phyloP scores from a whole-genome alignment of 2,113 vertebrate genomes.

The Hylia prasina region DNA sequence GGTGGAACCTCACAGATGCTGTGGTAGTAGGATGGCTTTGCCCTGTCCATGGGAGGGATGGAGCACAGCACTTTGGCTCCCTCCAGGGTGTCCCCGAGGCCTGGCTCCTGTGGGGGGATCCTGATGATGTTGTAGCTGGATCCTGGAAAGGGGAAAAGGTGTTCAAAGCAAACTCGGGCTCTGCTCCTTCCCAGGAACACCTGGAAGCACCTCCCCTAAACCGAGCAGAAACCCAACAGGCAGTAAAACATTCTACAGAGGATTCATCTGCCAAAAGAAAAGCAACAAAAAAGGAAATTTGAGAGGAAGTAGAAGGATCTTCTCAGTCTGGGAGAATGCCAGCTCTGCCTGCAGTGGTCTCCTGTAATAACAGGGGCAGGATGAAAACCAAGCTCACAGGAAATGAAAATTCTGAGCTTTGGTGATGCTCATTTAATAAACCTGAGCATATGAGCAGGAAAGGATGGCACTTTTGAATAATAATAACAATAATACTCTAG shows the following conservation, averaged over 20 bases:
- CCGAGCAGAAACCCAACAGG: not conserved
- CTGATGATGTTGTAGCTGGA: constrained; percentile 86
- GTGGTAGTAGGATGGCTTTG: constrained; percentile 90
- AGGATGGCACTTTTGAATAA: not conserved
- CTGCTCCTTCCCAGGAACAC: not conserved
- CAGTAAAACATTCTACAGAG: not conserved
- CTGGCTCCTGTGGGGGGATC: constrained; percentile 76
- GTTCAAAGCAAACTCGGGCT: not conserved
- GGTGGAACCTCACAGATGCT: constrained; percentile 82
- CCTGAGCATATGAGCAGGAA: not conserved
- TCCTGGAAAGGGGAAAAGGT: constrained; percentile 66
- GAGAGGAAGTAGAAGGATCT: not conserved
- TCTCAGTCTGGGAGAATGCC: not conserved
- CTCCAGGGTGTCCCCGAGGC: constrained; percentile 71
- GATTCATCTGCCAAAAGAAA: not conserved
- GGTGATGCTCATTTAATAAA: not conserved
- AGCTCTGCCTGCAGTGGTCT: not conserved
- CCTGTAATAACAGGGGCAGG: not conserved
- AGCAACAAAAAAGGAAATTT: not conserved
- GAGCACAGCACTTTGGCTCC: constrained; percentile 83
- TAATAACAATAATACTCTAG: not conserved
- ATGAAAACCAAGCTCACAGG: not conserved
- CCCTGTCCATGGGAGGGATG: constrained; percentile 75
- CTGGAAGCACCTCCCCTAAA: not conserved
- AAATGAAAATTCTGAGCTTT: not conserved